Conservation (phyloP, 2,888 invertebrate species). For the Microctonus brassicae region DNA sequence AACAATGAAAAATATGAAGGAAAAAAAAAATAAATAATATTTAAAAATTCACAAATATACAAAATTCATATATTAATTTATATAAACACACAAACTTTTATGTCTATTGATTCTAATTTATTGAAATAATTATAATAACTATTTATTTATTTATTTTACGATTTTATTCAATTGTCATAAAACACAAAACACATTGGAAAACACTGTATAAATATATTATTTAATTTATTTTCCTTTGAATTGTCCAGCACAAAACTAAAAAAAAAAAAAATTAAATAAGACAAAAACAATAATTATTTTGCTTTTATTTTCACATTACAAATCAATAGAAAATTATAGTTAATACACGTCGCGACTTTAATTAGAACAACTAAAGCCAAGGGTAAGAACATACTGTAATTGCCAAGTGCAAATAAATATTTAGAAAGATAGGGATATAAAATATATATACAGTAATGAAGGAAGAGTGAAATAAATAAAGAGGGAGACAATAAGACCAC, state of each 20-base stretch:
- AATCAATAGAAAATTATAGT: slow-evolving; percentile 9
- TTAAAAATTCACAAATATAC: not conserved
- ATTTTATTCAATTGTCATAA: too few species aligned
- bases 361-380: slow-evolving; percentile 54
- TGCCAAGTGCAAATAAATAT: slow-evolving; percentile 33
- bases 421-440: not conserved
- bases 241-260: too few species aligned
- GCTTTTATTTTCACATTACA: too few species aligned
- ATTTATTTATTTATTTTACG: too few species aligned
- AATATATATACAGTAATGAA: not conserved
- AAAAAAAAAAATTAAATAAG: too few species aligned
- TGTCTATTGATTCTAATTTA: too few species aligned
- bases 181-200: too few species aligned
- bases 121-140: too few species aligned
- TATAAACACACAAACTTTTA: not conserved
- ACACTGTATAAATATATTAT: too few species aligned
- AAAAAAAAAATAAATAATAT: not conserved
- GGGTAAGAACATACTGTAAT: slow-evolving; percentile 53
- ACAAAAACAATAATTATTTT: too few species aligned
- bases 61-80: not conserved
- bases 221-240: too few species aligned
- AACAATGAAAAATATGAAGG: not conserved
- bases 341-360: slow-evolving; percentile 44
- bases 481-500: too few species aligned
- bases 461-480: slow-evolving; percentile 2